A percentile compares a stretch with the other conserved stretches of the same genome.
phyloP scores from a whole-genome alignment of 1,140 invertebrate genomes.

The Linepithema humile region DNA sequence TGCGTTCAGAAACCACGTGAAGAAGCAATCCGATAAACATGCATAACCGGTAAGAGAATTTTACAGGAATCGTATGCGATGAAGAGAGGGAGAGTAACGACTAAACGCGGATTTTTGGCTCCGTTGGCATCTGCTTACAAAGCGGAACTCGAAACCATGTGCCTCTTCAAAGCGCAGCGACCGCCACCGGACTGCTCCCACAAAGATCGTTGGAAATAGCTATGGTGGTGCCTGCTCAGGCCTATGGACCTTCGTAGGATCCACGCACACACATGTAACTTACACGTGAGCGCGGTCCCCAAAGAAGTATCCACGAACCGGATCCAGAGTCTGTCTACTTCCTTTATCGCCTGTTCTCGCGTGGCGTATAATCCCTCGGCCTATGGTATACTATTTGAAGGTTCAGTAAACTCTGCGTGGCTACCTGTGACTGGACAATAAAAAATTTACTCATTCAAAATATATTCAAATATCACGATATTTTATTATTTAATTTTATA shows the following conservation, averaged over 20 bases:
- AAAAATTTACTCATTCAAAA: background rate
- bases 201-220: slow-evolving; percentile 72
- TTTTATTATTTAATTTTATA: too few species aligned
- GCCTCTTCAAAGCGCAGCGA: slow-evolving; percentile 63
- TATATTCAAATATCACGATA: background rate
- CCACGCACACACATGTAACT: slow-evolving; percentile 14
- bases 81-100: background rate
- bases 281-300: background rate
- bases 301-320: slow-evolving; percentile 24
- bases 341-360: slow-evolving; percentile 24
- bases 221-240: slow-evolving; percentile 37
- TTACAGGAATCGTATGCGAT: background rate
- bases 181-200: slow-evolving; percentile 65
- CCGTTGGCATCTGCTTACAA: slow-evolving; percentile 59
- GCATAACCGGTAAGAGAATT: background rate
- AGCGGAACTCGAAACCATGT: slow-evolving; percentile 66
- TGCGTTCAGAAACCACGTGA: background rate
- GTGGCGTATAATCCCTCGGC: background rate
- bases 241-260: slow-evolving; percentile 28
- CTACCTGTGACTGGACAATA: background rate
- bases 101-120: background rate
- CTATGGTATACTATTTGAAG: background rate
- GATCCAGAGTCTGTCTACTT: slow-evolving; percentile 21
- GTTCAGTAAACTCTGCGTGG: background rate
- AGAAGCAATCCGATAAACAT: background rate